phyloP scores from a whole-genome alignment of 2,113 vertebrate genomes.

The Accipiter virgatus region DNA sequence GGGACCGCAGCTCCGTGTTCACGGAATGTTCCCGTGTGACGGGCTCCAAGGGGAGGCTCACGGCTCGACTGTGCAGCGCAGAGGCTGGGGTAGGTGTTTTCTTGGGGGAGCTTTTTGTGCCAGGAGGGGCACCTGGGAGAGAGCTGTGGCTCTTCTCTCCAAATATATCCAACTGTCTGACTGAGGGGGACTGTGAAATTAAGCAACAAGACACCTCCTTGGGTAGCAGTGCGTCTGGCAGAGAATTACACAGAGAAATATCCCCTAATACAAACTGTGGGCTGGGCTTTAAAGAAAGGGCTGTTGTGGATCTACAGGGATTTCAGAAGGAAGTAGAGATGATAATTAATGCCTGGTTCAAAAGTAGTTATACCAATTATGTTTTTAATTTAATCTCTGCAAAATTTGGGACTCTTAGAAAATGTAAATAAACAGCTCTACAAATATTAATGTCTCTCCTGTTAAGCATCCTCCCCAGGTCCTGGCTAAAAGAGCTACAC shows the following conservation, averaged over 20 bases:
- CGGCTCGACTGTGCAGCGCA: rapidly evolving
- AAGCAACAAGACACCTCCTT: not conserved
- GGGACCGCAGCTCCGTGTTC: rapidly evolving
- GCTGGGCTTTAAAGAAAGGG: not conserved
- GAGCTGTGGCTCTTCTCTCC: not conserved
- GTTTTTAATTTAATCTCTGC: slow-evolving; percentile 61
- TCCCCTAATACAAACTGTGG: not conserved
- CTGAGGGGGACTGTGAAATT: not conserved
- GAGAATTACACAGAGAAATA: not conserved
- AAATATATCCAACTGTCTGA: not conserved
- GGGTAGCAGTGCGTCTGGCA: not conserved
- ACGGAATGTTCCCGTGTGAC: rapidly evolving
- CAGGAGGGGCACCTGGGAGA: not conserved
- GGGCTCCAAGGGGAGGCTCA: not conserved
- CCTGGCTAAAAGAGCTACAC: not conserved
- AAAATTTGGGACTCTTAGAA: slow-evolving; percentile 45
- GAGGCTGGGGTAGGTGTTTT: rapidly evolving
- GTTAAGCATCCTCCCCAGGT: not conserved
- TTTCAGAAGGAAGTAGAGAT: slow-evolving; percentile 27
- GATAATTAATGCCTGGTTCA: slow-evolving; percentile 62
- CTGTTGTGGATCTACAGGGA: slow-evolving; percentile 39
- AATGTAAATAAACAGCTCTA: slow-evolving; percentile 42
- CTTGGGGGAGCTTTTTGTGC: not conserved
- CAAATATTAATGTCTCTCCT: slow-evolving; percentile 22
- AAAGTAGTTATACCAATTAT: slow-evolving; percentile 63